phyloP scores from a whole-genome alignment of 2,888 invertebrate genomes.

The Lydus trimaculatus region DNA sequence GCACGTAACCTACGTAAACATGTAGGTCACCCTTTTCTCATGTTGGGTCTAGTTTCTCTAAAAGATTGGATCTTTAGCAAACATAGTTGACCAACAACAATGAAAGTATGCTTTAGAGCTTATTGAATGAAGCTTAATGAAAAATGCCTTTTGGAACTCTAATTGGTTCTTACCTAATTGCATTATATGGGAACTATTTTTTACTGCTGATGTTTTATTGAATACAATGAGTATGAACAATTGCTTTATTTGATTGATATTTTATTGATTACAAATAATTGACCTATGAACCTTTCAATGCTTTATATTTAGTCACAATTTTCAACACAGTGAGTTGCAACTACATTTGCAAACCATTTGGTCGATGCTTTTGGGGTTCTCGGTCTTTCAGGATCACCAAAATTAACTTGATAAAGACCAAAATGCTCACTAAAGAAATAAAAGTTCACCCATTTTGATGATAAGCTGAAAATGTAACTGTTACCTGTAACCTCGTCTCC shows the following conservation, averaged over 20 bases:
- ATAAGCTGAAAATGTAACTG: background rate
- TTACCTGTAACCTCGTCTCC: slow-evolving; percentile 61
- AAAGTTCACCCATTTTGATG: slow-evolving; percentile 41
- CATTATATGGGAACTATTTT: no score
- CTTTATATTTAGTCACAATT: background rate
- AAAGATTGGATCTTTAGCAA: no score
- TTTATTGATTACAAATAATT: background rate
- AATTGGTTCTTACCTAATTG: no score
- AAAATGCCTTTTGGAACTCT: no score
- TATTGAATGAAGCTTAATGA: no score
- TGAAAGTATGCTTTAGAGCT: no score
- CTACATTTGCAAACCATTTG: slow-evolving; percentile 64
- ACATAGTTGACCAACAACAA: no score
- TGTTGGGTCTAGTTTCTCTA: no score
- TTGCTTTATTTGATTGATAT: background rate
- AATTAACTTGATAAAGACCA: slow-evolving; percentile 75
- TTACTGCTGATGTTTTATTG: no score
- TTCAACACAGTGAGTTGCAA: slow-evolving; percentile 50
- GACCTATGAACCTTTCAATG: background rate
- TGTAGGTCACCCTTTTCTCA: no score
- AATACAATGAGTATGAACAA: background rate
- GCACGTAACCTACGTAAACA: no score
- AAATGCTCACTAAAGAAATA: slow-evolving; percentile 65
- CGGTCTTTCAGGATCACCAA: slow-evolving; percentile 65
- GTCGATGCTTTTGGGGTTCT: slow-evolving; percentile 72